Percentiles rank a stretch among this genome's conserved stretches.
phyloP scores from a whole-genome alignment of 2,888 invertebrate species.

The Linnaemya tessellans region DNA sequence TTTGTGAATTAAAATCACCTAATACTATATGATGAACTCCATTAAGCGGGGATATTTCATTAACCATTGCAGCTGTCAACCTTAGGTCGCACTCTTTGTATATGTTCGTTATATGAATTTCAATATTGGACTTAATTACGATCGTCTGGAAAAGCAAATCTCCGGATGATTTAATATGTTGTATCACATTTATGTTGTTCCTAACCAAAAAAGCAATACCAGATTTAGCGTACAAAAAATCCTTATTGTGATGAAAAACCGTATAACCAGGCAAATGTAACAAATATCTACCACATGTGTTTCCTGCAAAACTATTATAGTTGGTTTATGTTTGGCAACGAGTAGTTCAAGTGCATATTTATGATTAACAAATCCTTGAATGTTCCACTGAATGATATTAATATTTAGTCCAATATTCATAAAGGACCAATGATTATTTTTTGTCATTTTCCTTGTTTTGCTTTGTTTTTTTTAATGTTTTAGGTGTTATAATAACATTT shows the following conservation, averaged over 20 bases:
- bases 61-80: too few species aligned
- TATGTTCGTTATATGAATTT: constrained; percentile 3
- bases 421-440: too few species aligned
- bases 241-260: constrained; percentile 5
- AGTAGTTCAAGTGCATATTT: background rate
- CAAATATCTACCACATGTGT: background rate
- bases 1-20: too few species aligned
- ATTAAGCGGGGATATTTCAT: too few species aligned
- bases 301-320: background rate
- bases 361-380: background rate
- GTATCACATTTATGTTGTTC: too few species aligned
- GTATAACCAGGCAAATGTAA: constrained; percentile 6
- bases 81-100: too few species aligned
- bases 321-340: background rate
- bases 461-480: too few species aligned
- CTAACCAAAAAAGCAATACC: background rate
- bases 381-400: background rate
- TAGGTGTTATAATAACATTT: too few species aligned
- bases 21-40: too few species aligned
- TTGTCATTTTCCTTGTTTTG: too few species aligned
- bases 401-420: too few species aligned
- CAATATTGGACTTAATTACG: too few species aligned
- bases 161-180: background rate
- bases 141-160: background rate
- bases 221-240: constrained; percentile 8